These are phyloP conservation scores for Otocyon megalotis DNA, from an alignment of 2,113 vertebrate genomes.

Conservation along the genomic window DNA sequence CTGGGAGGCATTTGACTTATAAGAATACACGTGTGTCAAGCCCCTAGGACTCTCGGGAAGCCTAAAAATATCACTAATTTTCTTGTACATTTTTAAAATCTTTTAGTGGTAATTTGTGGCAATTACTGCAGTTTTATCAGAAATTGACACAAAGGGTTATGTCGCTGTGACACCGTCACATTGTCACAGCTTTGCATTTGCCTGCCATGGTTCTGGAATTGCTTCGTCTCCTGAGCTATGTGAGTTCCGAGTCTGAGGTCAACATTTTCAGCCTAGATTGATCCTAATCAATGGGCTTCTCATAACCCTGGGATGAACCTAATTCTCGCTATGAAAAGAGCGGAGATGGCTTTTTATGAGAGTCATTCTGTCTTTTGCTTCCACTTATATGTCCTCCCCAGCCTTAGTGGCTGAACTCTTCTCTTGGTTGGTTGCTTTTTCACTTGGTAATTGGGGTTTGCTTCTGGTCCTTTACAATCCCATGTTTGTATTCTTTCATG, in stretches of 20 bases:
- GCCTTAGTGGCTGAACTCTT: background rate
- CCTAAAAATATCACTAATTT: constrained; percentile 70
- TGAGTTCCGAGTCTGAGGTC: background rate
- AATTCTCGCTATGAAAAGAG: background rate
- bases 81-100: constrained; percentile 14
- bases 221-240: background rate
- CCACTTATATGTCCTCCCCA: background rate
- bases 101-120: constrained; percentile 71
- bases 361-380: background rate
- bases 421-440: background rate
- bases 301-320: background rate
- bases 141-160: constrained; percentile 73
- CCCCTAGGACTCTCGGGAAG: background rate
- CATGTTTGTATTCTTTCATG: background rate
- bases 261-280: background rate
- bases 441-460: background rate
- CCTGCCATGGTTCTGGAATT: background rate
- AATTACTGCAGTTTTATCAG: constrained; percentile 67
- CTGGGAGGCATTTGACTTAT: background rate
- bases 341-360: background rate
- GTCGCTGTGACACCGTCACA: constrained; percentile 37
- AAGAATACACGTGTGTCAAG: background rate
- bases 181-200: background rate
- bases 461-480: background rate
- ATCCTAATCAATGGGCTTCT: background rate